Percentiles rank a stretch among this genome's conserved stretches.
Evolutionary conservation across 1,140 invertebrate genomes (phyloP).

Genomic region (Caenorhabditis tropicalis): DNA sequence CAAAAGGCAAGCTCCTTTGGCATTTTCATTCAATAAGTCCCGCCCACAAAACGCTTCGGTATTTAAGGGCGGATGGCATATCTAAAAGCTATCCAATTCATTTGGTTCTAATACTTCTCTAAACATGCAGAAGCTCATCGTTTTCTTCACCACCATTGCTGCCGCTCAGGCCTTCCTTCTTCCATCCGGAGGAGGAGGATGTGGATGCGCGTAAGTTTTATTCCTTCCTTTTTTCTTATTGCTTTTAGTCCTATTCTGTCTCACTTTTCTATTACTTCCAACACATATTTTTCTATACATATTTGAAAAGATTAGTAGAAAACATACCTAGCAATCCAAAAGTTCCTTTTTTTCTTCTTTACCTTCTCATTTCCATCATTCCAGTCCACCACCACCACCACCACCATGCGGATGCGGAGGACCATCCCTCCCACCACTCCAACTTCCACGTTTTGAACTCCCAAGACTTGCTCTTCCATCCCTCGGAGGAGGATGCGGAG

Average conservation of each 20-base stretch:
- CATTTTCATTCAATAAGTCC: slow-evolving; percentile 13
- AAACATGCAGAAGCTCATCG: slow-evolving; percentile 28
- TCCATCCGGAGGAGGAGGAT: slow-evolving; percentile 39
- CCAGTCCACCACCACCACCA: slow-evolving; percentile 25
- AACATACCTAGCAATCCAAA: too few species aligned
- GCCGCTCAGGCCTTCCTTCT: slow-evolving; percentile 33
- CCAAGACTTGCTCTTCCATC: slow-evolving; percentile 29
- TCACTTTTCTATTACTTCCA: too few species aligned
- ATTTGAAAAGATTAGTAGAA: too few species aligned
- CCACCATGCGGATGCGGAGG: slow-evolving; percentile 39
- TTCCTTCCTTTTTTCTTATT: not conserved
- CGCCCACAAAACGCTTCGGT: not conserved
- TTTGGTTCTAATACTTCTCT: slow-evolving; percentile 8
- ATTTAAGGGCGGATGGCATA: not conserved
- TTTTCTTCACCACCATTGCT: slow-evolving; percentile 29
- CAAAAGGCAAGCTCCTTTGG: slow-evolving; percentile 23
- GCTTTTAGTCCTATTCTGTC: not conserved
- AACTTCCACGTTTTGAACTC: slow-evolving; percentile 20
- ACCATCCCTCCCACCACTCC: slow-evolving; percentile 13
- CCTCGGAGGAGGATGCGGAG: slow-evolving; percentile 3
- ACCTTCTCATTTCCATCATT: not conserved
- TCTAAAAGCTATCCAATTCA: not conserved
- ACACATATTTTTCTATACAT: too few species aligned
- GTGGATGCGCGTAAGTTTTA: slow-evolving; percentile 38
- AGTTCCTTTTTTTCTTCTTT: not conserved